Evolutionary conservation across 2,797 vertebrate species (phyloP).

Genomic region (Brotula barbata): DNA sequence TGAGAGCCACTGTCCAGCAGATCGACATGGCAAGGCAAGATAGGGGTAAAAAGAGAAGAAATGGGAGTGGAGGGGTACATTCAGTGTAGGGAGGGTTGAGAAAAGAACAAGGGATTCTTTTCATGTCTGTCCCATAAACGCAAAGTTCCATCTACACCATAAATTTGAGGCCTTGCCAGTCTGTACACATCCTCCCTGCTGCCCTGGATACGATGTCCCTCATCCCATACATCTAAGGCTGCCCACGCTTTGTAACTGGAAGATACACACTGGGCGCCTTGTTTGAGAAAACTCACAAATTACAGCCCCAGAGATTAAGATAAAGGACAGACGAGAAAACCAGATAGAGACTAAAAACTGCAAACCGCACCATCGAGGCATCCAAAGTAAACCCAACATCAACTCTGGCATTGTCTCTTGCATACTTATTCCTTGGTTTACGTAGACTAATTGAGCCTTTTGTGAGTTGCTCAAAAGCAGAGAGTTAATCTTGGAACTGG

Average conservation of each 20-base stretch:
- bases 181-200: conserved; percentile 62
- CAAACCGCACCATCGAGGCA: conserved; percentile 31
- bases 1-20: conserved; percentile 46
- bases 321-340: conserved; percentile 43
- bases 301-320: conserved; percentile 57
- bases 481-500: conserved; percentile 31
- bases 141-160: conserved; percentile 72
- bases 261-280: conserved; percentile 71
- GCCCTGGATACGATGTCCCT: conserved; percentile 61
- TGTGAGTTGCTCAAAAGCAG: conserved; percentile 29
- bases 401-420: conserved; percentile 36
- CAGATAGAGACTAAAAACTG: conserved; percentile 44
- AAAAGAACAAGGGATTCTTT: conserved; percentile 80
- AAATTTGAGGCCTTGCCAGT: conserved; percentile 71
- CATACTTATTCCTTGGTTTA: conserved; percentile 44
- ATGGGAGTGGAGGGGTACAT: conserved; percentile 59
- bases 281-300: conserved; percentile 60
- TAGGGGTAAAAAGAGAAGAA: conserved; percentile 53
- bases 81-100: conserved; percentile 62
- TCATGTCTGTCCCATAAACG: conserved; percentile 75
- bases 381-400: conserved; percentile 37
- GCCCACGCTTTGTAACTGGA: conserved; percentile 44
- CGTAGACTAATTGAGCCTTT: conserved; percentile 40
- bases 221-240: conserved; percentile 62
- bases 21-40: conserved; percentile 51